phyloP scores from a whole-genome alignment of 2,797 vertebrate genomes.

The Liasis olivaceus region DNA sequence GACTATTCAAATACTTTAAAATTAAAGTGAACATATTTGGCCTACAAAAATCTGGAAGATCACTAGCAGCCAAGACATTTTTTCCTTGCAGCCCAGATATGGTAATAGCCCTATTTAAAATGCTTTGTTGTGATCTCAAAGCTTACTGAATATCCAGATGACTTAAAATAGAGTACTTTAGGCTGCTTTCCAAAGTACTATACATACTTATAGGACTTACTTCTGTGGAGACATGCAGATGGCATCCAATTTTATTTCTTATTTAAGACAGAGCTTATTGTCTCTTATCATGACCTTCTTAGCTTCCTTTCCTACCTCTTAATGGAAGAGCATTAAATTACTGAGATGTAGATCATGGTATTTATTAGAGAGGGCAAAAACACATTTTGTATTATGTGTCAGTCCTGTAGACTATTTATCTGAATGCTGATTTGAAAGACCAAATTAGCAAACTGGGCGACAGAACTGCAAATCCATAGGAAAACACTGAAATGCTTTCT shows the following conservation, averaged over 20 bases:
- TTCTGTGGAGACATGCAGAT: neutral
- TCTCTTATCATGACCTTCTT: neutral
- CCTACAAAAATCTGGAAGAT: neutral
- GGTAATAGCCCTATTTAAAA: neutral
- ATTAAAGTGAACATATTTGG: neutral
- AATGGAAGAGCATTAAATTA: constrained; percentile 5
- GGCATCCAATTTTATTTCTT: constrained; percentile 11
- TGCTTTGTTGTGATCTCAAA: neutral
- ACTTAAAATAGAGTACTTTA: constrained; percentile 4
- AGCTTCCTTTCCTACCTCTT: neutral
- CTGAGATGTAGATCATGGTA: constrained; percentile 22
- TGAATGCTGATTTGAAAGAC: neutral
- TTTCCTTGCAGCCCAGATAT: neutral
- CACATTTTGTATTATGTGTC: neutral
- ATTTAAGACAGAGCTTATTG: neutral
- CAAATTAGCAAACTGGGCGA: neutral
- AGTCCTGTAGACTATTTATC: neutral
- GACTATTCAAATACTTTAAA: neutral
- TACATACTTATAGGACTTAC: neutral
- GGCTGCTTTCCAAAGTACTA: neutral
- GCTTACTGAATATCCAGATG: neutral
- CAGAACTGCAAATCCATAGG: neutral
- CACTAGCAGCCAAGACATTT: neutral
- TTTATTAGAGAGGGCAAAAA: neutral
- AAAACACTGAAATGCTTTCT: neutral